Base-by-base conservation (phyloP, 2,113 vertebrate species). In the Crotalus helleri region DNA sequence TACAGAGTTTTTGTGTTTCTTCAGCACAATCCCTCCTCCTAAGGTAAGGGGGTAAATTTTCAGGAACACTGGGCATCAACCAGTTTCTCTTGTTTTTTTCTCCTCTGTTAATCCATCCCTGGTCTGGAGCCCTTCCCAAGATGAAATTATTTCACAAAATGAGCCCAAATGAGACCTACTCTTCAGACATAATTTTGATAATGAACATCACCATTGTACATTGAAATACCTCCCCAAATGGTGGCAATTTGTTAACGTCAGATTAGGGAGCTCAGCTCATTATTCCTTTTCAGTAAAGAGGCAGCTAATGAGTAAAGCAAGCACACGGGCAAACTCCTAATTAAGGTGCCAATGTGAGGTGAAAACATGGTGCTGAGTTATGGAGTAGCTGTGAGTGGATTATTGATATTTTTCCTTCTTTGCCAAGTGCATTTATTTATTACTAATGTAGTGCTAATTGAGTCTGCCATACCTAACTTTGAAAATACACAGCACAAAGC, bases 171-270 rank as follows among this genome's bases (percentile, higher is more conserved):
- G 97, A 97, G 95, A 95, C 85, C 86, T 96, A 96, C 90, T 96
- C 96, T 97, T 97, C 97, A 98, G 97, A 96, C 95, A 97, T 95
- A 97, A 97, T 97, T 97, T 97, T 95, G 95, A 91, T 94, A 97
- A 97, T 94, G 94, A 97, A 97, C 93, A 96, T 96, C 94, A 95
- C 94, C 57, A 95, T 96, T 97, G 97, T 97, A 96, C 97, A 96
- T 97, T 96, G 95, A 97, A 97, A 98, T 97, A 94, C 93, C 92
- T 97, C 95, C 94, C 94, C 96, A 98, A 98, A 98, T 97, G 95
- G 94, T 95, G 92, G 94, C 93, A 96, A 97, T 98, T 97, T 97
- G 97, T 98, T 98, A 97, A 96, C 58, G 97, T 97, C 98, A 97
- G 96, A 97, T 97, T 97, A 98, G 97, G 96, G 95, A 93, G 86